These are phyloP conservation scores for Drosophila rufa DNA, from an alignment of 1,140 invertebrate species.

Conservation along the genomic window DNA sequence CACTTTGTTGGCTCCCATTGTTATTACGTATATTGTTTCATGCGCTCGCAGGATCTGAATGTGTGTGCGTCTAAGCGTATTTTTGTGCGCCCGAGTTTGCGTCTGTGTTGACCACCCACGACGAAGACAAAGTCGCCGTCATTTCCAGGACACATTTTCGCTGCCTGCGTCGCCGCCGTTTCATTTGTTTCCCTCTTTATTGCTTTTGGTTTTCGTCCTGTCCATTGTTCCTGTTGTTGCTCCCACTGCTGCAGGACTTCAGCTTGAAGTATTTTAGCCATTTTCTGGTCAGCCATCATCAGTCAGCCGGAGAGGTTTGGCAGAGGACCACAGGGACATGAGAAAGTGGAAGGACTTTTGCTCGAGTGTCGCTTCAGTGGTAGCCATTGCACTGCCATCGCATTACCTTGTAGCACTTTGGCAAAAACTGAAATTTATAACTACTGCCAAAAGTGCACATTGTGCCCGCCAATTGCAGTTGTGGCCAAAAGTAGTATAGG, in stretches of 20 bases:
- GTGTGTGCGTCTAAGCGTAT: constrained; percentile 32
- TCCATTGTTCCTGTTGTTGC: constrained; percentile 32
- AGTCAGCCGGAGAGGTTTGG: constrained; percentile 31
- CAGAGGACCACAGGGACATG: not conserved
- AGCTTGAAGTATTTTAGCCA: constrained; percentile 77
- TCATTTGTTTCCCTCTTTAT: constrained; percentile 75
- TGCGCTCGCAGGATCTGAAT: constrained; percentile 17
- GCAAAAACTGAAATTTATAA: constrained; percentile 16
- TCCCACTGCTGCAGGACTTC: constrained; percentile 51
- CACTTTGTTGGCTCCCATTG: constrained; percentile 64
- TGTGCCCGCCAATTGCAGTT: not conserved
- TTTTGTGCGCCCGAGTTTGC: constrained; percentile 17
- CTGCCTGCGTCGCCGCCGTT: constrained; percentile 53
- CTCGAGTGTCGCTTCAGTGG: constrained; percentile 24
- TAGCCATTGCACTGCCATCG: constrained; percentile 34
- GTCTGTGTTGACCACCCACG: constrained; percentile 45
- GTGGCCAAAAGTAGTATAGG: not conserved
- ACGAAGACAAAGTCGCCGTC: constrained; percentile 67
- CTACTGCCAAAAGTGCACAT: not conserved
- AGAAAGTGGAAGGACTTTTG: constrained; percentile 14
- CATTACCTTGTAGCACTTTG: constrained; percentile 27
- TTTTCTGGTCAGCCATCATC: constrained; percentile 72
- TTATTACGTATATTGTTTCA: constrained; percentile 61
- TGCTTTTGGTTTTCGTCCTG: constrained; percentile 56
- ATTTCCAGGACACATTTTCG: constrained; percentile 74